A percentile compares a stretch with the other conserved stretches of the same genome.
Evolutionary conservation across 2,888 invertebrate species (phyloP).

Genomic region (Drosophila birchii): DNA sequence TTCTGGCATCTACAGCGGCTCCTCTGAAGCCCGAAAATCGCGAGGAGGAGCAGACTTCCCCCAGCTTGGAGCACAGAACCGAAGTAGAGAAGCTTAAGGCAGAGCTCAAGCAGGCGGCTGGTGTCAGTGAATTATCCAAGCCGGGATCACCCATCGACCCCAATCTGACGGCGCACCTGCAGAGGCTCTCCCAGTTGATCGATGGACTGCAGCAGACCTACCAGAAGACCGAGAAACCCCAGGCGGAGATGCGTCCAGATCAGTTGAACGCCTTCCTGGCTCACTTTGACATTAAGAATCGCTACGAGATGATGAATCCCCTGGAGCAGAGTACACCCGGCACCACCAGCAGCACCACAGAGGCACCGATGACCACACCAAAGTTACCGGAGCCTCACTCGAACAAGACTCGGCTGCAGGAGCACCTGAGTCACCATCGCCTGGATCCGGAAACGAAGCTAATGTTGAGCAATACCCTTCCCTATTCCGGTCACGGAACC

Average conservation of each 20-base stretch:
- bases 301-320: conserved; percentile 76
- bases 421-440: conserved; percentile 58
- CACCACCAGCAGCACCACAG: conserved; percentile 1
- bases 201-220: conserved; percentile 83
- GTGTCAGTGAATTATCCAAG: conserved; percentile 23
- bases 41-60: conserved; percentile 49
- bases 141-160: conserved; percentile 75
- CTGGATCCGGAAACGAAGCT: conserved; percentile 81
- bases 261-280: conserved; percentile 84
- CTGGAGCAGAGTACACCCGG: conserved; percentile 19
- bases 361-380: conserved; percentile 1
- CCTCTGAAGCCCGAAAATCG: conserved; percentile 63
- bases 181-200: conserved; percentile 83
- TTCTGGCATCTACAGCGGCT: conserved; percentile 3
- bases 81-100: conserved; percentile 37
- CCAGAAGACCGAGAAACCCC: conserved; percentile 69
- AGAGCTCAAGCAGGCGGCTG: conserved; percentile 41
- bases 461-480: conserved; percentile 69
- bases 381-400: conserved; percentile 45
- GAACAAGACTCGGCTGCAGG: conserved; percentile 61
- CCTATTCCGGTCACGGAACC: conserved; percentile 58
- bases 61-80: conserved; percentile 11
- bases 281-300: conserved; percentile 83
- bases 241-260: conserved; percentile 82
- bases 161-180: conserved; percentile 82